Conservation (phyloP, 2,888 invertebrate genomes). For the Machimus rusticus region DNA sequence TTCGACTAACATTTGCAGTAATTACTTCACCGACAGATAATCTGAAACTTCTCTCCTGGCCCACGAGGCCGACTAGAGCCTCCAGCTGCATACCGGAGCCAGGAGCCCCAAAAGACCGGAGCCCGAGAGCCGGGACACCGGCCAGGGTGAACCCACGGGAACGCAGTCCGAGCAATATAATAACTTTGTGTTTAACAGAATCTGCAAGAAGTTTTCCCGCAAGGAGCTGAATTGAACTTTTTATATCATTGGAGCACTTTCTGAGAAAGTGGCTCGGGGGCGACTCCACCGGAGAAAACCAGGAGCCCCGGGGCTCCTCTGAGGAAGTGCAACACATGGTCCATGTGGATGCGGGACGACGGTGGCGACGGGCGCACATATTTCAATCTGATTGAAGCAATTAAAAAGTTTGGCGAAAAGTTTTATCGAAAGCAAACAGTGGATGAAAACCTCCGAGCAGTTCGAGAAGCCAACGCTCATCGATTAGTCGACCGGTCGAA, state of each 20-base stretch:
- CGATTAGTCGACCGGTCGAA: neutral
- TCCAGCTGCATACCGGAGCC: neutral
- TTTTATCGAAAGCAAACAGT: slow-evolving; percentile 12
- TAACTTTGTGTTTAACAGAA: neutral
- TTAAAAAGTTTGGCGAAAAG: slow-evolving; percentile 22
- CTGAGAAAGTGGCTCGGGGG: neutral
- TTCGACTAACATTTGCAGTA: neutral
- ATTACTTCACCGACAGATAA: neutral
- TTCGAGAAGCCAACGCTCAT: slow-evolving; percentile 2
- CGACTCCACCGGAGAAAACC: neutral
- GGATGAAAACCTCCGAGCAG: slow-evolving; percentile 7
- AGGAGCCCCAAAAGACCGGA: neutral
- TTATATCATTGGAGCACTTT: neutral
- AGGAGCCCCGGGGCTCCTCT: neutral
- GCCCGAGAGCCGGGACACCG: neutral
- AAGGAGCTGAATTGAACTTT: neutral
- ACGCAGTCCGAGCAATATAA: neutral
- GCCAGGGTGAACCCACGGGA: neutral
- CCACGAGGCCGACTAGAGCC: neutral
- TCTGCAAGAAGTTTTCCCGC: neutral
- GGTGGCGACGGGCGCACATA: neutral
- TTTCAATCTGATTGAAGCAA: slow-evolving; percentile 34
- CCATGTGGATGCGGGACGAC: neutral
- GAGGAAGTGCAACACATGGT: neutral
- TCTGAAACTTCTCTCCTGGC: neutral